Conservation (phyloP, 2,797 vertebrate genomes). For the Phoeniculus purpureus region DNA sequence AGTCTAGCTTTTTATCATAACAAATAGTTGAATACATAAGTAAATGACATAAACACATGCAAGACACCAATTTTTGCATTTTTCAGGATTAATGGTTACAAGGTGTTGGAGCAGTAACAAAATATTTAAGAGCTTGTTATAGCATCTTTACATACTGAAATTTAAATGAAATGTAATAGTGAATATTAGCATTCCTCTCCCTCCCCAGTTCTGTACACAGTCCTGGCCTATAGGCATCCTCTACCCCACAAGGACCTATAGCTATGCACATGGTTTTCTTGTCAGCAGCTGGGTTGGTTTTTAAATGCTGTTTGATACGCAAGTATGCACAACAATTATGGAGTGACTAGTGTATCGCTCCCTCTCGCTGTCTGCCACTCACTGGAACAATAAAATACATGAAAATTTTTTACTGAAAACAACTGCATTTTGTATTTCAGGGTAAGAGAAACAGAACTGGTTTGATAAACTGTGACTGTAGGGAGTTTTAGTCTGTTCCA, state of each 20-base stretch:
- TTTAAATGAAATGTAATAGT: not conserved
- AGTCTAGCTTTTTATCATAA: not conserved
- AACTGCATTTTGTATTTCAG: not conserved
- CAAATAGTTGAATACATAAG: not conserved
- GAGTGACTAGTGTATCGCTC: not conserved
- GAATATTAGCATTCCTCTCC: not conserved
- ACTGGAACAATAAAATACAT: not conserved
- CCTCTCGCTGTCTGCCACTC: not conserved
- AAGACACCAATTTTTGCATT: not conserved
- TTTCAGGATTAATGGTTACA: not conserved
- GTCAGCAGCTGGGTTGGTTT: not conserved
- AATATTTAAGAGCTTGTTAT: not conserved
- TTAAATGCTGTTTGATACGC: not conserved
- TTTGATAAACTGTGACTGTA: not conserved
- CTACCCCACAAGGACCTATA: not conserved
- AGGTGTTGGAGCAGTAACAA: not conserved
- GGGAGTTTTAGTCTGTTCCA: not conserved
- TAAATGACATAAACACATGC: not conserved
- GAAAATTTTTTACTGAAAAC: not conserved
- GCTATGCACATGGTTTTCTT: accelerated
- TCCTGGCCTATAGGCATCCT: not conserved
- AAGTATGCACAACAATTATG: not conserved
- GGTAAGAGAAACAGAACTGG: not conserved
- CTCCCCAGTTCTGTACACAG: not conserved
- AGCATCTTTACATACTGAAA: not conserved